phyloP scores from a whole-genome alignment of 2,113 vertebrate genomes.

The Pontoporia blainvillei region DNA sequence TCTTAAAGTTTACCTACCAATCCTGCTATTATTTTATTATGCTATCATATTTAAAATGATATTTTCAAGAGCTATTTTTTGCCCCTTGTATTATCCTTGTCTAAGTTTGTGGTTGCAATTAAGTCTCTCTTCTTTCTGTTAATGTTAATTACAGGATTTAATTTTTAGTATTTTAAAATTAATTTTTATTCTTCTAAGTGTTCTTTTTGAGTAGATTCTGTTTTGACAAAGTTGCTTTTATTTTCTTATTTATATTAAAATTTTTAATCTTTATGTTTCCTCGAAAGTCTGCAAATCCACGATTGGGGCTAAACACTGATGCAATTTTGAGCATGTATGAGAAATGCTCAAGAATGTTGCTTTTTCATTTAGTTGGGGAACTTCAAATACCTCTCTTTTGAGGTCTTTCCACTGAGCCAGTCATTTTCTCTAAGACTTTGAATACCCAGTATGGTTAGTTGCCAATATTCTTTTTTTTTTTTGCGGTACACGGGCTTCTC shows the following conservation, averaged over 20 bases:
- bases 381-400: background rate
- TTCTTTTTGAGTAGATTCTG: background rate
- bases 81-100: background rate
- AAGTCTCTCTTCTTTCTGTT: background rate
- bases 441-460: background rate
- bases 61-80: background rate
- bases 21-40: background rate
- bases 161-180: background rate
- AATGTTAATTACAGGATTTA: background rate
- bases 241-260: background rate
- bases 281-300: background rate
- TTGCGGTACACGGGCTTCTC: too few relatives aligned
- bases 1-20: background rate
- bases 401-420: background rate
- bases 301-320: background rate
- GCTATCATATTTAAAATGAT: background rate
- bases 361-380: background rate
- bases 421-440: background rate
- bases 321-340: background rate
- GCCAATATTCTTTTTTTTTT: background rate
- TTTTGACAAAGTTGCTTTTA: background rate
- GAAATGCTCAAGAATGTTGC: background rate
- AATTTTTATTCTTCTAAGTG: background rate
- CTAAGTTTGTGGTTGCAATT: background rate
- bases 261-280: background rate